Percentiles rank a stretch among this genome's conserved stretches.
phyloP scores from a whole-genome alignment of 1,140 invertebrate genomes.

The Helicorthomorpha holstii region DNA sequence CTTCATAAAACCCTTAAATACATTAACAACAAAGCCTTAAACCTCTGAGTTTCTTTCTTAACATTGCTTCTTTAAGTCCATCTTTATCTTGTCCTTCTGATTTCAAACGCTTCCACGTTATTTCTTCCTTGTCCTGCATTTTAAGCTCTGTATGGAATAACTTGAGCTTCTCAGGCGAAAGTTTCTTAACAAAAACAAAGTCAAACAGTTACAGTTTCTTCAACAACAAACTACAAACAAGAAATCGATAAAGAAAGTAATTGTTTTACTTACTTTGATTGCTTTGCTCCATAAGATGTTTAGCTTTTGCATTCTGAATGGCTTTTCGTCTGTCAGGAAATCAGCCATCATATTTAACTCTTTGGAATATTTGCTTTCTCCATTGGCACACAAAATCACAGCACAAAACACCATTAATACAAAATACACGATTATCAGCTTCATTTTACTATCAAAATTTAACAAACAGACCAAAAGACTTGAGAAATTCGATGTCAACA shows the following conservation, averaged over 20 bases:
- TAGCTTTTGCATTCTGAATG: constrained; percentile 66
- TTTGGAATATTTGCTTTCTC: constrained; percentile 37
- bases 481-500: too few relatives aligned
- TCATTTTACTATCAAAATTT: too few relatives aligned
- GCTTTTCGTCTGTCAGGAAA: constrained; percentile 46
- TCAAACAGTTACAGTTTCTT: neutral
- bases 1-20: neutral
- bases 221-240: neutral
- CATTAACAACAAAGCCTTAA: too few relatives aligned
- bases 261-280: constrained; percentile 40
- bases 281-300: constrained; percentile 71
- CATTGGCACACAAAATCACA: neutral
- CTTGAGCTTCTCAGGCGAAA: constrained; percentile 66
- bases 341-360: constrained; percentile 31
- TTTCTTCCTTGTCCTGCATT: constrained; percentile 81
- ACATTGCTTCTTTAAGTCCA: constrained; percentile 61
- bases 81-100: constrained; percentile 68
- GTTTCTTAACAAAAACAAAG: constrained; percentile 35
- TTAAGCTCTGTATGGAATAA: constrained; percentile 72
- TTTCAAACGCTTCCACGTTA: constrained; percentile 60
- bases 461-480: too few relatives aligned
- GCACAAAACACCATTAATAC: neutral
- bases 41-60: constrained; percentile 60
- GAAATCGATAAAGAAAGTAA: neutral
- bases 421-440: too few relatives aligned